Evolutionary conservation across 2,797 vertebrate genomes (phyloP).

Genomic region (Argentina silus): DNA sequence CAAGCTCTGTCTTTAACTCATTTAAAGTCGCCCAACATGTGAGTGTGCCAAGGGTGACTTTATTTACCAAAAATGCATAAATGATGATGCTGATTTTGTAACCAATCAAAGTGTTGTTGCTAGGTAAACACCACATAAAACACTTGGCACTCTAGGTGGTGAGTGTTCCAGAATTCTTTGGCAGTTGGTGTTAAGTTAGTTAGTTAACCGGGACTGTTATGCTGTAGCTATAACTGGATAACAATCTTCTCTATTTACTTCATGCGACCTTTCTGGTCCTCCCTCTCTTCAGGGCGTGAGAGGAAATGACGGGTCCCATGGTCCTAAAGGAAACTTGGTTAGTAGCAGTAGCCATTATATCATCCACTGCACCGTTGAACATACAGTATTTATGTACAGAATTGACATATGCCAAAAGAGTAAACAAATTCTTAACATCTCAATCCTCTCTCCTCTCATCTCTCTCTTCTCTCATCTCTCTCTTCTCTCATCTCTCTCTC

Average conservation of each 20-base stretch:
- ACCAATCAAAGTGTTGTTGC: background rate
- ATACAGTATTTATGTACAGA: no score
- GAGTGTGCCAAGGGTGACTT: background rate
- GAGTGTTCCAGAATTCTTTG: no score
- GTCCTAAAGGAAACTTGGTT: conserved; percentile 91
- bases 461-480: conserved; percentile 4
- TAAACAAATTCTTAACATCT: conserved; percentile 1
- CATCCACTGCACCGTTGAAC: background rate
- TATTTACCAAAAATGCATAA: background rate
- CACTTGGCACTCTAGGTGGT: no score
- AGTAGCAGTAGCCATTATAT: conserved; percentile 57
- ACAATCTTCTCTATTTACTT: background rate
- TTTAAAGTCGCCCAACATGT: background rate
- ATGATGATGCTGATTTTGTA: background rate
- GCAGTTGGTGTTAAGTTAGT: no score
- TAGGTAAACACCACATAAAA: no score
- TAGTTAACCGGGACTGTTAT: no score
- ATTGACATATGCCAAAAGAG: background rate
- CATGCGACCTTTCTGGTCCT: background rate
- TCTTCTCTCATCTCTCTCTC: background rate
- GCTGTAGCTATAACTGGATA: background rate
- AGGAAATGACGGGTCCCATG: conserved; percentile 88
- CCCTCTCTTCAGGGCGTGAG: conserved; percentile 81
- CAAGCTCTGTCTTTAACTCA: background rate
- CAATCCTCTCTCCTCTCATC: background rate